These are phyloP conservation scores for Timema cristinae DNA, from an alignment of 2,888 invertebrate species.

Conservation along the genomic window DNA sequence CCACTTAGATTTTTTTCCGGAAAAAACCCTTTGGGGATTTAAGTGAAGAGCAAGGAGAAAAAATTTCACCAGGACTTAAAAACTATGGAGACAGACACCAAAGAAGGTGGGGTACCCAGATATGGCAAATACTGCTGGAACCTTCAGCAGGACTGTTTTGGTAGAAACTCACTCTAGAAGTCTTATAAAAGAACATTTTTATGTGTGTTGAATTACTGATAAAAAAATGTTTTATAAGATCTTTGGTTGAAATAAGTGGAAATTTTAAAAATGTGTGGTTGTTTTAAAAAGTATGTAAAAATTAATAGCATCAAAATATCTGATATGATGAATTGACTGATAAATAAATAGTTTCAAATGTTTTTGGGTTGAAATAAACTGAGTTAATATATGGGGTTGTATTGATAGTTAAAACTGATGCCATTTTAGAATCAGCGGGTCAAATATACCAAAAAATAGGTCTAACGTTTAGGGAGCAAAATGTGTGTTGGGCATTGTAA, in stretches of 20 bases:
- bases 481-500: background rate
- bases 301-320: too few relatives aligned
- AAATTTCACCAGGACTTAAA: constrained; percentile 37
- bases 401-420: background rate
- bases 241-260: too few relatives aligned
- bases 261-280: too few relatives aligned
- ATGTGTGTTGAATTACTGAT: background rate
- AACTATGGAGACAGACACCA: background rate
- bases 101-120: background rate
- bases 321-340: too few relatives aligned
- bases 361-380: too few relatives aligned
- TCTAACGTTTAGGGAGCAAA: background rate
- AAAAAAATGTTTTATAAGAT: background rate
- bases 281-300: too few relatives aligned
- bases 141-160: background rate
- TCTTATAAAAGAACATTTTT: background rate
- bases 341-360: too few relatives aligned
- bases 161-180: background rate
- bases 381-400: too few relatives aligned
- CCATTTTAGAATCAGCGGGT: background rate
- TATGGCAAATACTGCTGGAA: background rate
- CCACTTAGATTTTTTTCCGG: constrained; percentile 41
- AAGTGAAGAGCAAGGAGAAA: constrained; percentile 41
- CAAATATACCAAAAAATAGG: background rate
- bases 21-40: constrained; percentile 40